Evolutionary conservation across 1,140 invertebrate genomes (phyloP).

Genomic region (Hypothenemus hampei): DNA sequence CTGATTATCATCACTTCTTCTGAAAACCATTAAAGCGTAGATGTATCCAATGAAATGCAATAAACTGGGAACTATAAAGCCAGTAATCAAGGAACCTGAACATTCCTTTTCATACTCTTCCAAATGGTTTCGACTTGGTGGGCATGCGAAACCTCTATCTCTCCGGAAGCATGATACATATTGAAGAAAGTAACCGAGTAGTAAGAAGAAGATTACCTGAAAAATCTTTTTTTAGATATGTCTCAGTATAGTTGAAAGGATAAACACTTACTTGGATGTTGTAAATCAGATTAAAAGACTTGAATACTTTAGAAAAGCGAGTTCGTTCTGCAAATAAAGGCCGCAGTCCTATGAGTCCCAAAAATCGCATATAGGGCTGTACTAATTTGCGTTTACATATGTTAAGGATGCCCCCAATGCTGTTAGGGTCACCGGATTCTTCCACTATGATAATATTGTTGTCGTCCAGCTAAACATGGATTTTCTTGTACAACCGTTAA

Average conservation of each 20-base stretch:
- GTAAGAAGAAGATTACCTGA: slow-evolving; percentile 54
- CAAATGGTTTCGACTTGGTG: too few species aligned
- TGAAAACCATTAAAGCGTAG: slow-evolving; percentile 71
- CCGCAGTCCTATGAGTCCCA: slow-evolving; percentile 68
- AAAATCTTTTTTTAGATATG: slow-evolving; percentile 7
- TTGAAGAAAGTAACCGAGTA: slow-evolving; percentile 67
- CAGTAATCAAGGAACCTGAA: slow-evolving; percentile 64
- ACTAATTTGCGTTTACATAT: slow-evolving; percentile 77
- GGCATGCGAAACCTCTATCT: slow-evolving; percentile 64
- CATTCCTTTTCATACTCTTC: slow-evolving; percentile 39
- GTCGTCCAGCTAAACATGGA: slow-evolving; percentile 15
- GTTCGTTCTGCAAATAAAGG: slow-evolving; percentile 60
- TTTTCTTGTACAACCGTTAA: neutral
- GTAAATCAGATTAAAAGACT: slow-evolving; percentile 61
- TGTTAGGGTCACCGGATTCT: slow-evolving; percentile 37
- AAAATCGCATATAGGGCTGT: slow-evolving; percentile 64
- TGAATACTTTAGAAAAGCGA: slow-evolving; percentile 52
- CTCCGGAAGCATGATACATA: slow-evolving; percentile 72
- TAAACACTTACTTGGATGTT: slow-evolving; percentile 53
- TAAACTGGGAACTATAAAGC: slow-evolving; percentile 71
- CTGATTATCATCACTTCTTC: slow-evolving; percentile 80
- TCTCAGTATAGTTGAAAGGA: neutral
- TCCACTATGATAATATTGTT: slow-evolving; percentile 22
- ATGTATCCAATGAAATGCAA: slow-evolving; percentile 73
- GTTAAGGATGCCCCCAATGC: slow-evolving; percentile 67